These are phyloP conservation scores for Drosophila lutescens DNA, from an alignment of 2,888 invertebrate species.

Conservation along the genomic window DNA sequence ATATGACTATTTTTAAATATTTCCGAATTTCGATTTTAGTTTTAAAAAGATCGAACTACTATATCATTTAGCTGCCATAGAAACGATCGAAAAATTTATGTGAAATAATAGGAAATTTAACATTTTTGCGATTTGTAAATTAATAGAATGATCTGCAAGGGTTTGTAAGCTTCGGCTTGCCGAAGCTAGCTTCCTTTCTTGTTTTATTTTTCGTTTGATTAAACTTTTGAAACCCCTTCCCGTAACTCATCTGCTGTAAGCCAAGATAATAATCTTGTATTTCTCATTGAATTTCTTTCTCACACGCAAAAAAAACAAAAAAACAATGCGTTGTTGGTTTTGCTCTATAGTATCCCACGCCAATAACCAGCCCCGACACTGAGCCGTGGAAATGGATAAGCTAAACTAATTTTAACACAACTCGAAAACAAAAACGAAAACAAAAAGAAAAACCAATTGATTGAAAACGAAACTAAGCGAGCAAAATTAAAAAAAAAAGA, in stretches of 20 bases:
- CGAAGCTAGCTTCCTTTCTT: too few species aligned
- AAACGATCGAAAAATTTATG: too few species aligned
- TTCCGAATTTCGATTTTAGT: too few species aligned
- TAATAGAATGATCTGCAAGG: too few species aligned
- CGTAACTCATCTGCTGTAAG: constrained; percentile 10
- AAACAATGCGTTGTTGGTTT: constrained; percentile 63
- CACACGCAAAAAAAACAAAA: constrained; percentile 33
- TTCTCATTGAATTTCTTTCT: constrained; percentile 64
- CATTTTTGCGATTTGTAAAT: too few species aligned
- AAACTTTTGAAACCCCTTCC: not conserved
- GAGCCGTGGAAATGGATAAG: constrained; percentile 95
- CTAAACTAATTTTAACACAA: constrained; percentile 79
- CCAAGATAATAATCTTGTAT: constrained; percentile 42
- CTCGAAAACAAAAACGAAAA: constrained; percentile 86
- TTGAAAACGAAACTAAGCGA: constrained; percentile 30
- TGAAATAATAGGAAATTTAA: too few species aligned
- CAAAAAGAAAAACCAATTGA: constrained; percentile 81
- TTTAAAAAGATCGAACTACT: too few species aligned
- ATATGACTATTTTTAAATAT: too few species aligned
- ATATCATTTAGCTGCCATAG: too few species aligned
- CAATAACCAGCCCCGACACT: constrained; percentile 93
- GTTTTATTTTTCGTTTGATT: constrained; percentile 2
- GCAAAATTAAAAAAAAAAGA: constrained; percentile 13
- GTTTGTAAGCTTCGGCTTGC: too few species aligned
- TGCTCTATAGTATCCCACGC: constrained; percentile 91